Conservation (phyloP, 1,140 invertebrate species). For the Schlechtendalia chinensis region DNA sequence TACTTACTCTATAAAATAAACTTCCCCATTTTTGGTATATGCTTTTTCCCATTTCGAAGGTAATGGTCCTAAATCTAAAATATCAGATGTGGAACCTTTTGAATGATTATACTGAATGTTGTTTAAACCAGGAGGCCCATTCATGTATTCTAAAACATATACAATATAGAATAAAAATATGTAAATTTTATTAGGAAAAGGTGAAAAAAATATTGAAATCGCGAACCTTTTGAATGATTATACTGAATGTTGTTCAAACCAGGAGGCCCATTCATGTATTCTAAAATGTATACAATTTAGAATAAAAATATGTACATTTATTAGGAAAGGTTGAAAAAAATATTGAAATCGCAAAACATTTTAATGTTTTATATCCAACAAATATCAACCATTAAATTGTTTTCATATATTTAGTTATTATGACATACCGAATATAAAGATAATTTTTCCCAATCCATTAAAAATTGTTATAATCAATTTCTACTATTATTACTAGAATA, state of each 20-base stretch:
- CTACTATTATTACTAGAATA: background rate
- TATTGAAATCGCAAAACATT: background rate
- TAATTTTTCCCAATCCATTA: too few species aligned
- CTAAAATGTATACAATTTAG: background rate
- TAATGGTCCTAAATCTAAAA: conserved; percentile 74
- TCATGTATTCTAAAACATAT: conserved; percentile 9
- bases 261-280: conserved; percentile 13
- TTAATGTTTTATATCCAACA: background rate
- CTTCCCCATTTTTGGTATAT: conserved; percentile 91
- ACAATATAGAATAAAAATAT: background rate
- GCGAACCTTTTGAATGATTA: conserved; percentile 20
- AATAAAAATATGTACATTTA: background rate
- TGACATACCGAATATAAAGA: too few species aligned
- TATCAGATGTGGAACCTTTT: conserved; percentile 28
- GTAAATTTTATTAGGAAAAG: too few species aligned
- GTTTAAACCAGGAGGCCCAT: background rate
- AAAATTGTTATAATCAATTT: too few species aligned
- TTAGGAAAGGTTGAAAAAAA: too few species aligned
- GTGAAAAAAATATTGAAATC: too few species aligned
- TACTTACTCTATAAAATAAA: conserved; percentile 96
- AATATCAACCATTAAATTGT: too few species aligned
- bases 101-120: conserved; percentile 30
- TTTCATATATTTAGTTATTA: too few species aligned
- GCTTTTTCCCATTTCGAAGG: conserved; percentile 97
- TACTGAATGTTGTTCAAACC: conserved; percentile 1